Base-by-base conservation (phyloP, 2,797 vertebrate species). In the Margarornis squamiger region DNA sequence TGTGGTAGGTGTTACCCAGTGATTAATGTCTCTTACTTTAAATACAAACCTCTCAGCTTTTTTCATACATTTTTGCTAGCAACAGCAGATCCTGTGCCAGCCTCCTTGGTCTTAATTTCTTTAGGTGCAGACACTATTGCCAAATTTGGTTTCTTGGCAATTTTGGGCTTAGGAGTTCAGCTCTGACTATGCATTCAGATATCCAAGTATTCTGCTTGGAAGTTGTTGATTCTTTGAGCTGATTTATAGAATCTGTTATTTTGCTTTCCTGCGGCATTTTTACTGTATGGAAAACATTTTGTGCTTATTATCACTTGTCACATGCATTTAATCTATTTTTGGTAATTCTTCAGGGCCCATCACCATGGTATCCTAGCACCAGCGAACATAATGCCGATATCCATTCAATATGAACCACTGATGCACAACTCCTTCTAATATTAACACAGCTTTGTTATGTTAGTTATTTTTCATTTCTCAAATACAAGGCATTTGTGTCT, bases 261-360 rank as follows among this genome's bases (percentile, higher is more conserved):
- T 72, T 93, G 78, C 93, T 95, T 95, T 90, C 75, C 86, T 90
- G 91, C 16, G 2, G 89, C 65, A 77, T 93, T 96, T 95, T 94
- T 94, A 94, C 93, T 95, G 81, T 97, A 97, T 96, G 84, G 93
- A 96, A 97, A 96, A 96, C 91, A 97, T 95, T 96, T 95, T 95
- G 92, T 96, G 92, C 96, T 96, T 92, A 96, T 97, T 97, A 96
- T 96, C 95, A 95, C 96, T 96, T 97, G 88, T 87, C 93, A 95
- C 93, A 96, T 97, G 93, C 92, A 95, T 95, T 96, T 96, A 93
- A 96, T 96, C 96, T 97, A 97, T 97, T 96, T 97, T 96, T 87
- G 91, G 95, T 96, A 93, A 92, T 95, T 95, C 91, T 96, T 97
- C 91, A 89, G 91, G 84, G 92, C 93, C 93, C 92, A 97, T 97